These are phyloP conservation scores for Cynaeus angustus DNA, from an alignment of 2,888 invertebrate species.

Conservation along the genomic window DNA sequence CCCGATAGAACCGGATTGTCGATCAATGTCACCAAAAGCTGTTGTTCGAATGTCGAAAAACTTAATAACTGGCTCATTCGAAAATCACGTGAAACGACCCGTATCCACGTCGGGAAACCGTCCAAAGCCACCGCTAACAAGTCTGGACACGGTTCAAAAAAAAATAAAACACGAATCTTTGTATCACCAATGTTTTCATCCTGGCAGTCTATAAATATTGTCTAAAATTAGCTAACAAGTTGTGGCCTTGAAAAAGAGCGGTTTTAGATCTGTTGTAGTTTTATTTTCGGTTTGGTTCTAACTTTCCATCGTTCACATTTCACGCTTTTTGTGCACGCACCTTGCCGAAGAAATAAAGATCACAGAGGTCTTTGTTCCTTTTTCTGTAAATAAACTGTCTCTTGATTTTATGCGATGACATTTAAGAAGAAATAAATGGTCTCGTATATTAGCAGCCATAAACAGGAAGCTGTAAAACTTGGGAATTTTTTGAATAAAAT, in stretches of 20 bases:
- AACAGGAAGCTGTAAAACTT: not conserved
- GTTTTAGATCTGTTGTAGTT: too few species aligned
- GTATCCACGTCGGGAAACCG: not conserved
- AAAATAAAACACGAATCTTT: constrained; percentile 18
- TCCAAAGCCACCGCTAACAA: constrained; percentile 23
- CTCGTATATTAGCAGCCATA: not conserved
- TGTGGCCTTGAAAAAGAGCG: too few species aligned
- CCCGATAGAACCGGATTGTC: constrained; percentile 12
- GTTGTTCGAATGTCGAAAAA: not conserved
- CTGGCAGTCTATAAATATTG: constrained; percentile 31
- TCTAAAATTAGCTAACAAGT: constrained; percentile 27
- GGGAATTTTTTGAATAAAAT: not conserved
- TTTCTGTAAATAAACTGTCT: not conserved
- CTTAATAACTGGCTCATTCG: constrained; percentile 9
- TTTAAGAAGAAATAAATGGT: not conserved
- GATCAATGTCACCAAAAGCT: constrained; percentile 19
- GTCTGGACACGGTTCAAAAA: constrained; percentile 17
- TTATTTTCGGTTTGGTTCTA: too few species aligned
- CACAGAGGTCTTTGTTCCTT: too few species aligned
- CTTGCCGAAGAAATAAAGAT: too few species aligned
- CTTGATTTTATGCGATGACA: not conserved
- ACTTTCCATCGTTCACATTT: too few species aligned
- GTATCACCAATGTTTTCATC: constrained; percentile 16
- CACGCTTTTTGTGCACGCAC: too few species aligned
- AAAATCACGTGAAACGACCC: constrained; percentile 13